These are phyloP conservation scores for Rhodeus uyekii DNA, from an alignment of 2,797 vertebrate genomes.

Conservation along the genomic window DNA sequence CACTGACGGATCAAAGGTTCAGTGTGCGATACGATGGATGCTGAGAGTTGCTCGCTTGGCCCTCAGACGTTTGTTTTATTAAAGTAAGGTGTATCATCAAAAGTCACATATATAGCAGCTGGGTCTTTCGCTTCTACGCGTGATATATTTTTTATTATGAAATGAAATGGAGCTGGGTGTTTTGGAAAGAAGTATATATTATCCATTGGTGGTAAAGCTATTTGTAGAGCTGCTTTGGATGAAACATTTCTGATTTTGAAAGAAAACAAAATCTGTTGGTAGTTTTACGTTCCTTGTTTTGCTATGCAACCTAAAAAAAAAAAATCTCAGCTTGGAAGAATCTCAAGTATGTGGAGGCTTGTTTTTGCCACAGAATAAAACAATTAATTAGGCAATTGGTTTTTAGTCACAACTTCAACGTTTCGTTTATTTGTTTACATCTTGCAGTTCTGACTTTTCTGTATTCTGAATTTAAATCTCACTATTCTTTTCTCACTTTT, in stretches of 20 bases:
- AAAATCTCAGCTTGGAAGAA: slow-evolving; percentile 43
- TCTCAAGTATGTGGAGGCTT: slow-evolving; percentile 21
- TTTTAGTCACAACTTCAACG: neutral
- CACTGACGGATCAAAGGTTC: neutral
- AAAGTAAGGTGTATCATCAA: slow-evolving; percentile 20
- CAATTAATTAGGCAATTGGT: neutral
- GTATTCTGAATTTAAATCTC: neutral
- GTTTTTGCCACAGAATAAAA: neutral
- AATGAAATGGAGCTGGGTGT: slow-evolving; percentile 39
- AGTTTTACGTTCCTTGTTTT: slow-evolving; percentile 48
- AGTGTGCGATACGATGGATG: neutral
- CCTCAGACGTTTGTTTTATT: slow-evolving; percentile 14
- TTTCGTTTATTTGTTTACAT: no score
- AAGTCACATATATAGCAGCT: slow-evolving; percentile 25
- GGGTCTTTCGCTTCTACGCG: slow-evolving; percentile 28
- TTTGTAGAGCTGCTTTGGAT: slow-evolving; percentile 46
- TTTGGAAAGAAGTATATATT: slow-evolving; percentile 41
- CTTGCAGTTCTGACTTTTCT: no score
- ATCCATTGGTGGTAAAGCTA: slow-evolving; percentile 38
- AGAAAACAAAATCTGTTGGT: slow-evolving; percentile 15
- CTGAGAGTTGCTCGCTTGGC: slow-evolving; percentile 1
- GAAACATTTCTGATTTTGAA: slow-evolving; percentile 10
- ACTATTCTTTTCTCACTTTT: neutral
- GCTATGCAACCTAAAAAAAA: slow-evolving; percentile 56
- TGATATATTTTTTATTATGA: slow-evolving; percentile 52